These are phyloP conservation scores for Halocynthia aurantium DNA, from an alignment of 23 tunicate genomes.

Conservation along the genomic window DNA sequence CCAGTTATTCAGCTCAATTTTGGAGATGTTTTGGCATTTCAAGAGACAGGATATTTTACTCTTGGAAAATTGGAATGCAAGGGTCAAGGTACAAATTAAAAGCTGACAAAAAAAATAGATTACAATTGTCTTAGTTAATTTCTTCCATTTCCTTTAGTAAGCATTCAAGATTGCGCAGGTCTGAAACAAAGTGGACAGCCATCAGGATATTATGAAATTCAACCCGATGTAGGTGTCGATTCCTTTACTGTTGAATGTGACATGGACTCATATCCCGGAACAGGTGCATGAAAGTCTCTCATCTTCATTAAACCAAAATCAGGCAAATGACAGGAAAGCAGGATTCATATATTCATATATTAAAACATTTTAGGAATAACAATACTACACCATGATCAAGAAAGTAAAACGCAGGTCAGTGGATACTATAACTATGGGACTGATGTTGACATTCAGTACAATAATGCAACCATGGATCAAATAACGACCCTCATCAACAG, in stretches of 20 bases:
- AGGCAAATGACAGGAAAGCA: too few species aligned
- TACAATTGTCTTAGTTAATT: not conserved
- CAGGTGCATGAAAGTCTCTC: not conserved
- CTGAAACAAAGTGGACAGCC: conserved; percentile 5
- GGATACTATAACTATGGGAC: not conserved
- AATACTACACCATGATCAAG: not conserved
- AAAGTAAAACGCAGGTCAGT: not conserved
- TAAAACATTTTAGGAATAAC: not conserved
- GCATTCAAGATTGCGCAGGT: not conserved
- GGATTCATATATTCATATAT: too few species aligned
- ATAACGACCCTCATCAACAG: not conserved
- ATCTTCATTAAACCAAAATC: not conserved
- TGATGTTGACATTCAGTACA: not conserved
- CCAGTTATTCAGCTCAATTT: conserved; percentile 7
- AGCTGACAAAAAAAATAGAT: not conserved
- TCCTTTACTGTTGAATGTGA: conserved; percentile 1
- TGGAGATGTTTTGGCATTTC: conserved; percentile 2
- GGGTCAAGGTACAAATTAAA: not conserved
- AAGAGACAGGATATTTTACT: conserved; percentile 2
- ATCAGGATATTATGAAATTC: not conserved
- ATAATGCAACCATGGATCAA: not conserved
- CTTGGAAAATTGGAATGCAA: conserved; percentile 15
- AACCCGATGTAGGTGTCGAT: not conserved
- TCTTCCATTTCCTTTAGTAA: not conserved
- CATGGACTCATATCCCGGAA: conserved; percentile 13